Conservation (phyloP, 2,113 vertebrate species). For the Elephas maximus region DNA sequence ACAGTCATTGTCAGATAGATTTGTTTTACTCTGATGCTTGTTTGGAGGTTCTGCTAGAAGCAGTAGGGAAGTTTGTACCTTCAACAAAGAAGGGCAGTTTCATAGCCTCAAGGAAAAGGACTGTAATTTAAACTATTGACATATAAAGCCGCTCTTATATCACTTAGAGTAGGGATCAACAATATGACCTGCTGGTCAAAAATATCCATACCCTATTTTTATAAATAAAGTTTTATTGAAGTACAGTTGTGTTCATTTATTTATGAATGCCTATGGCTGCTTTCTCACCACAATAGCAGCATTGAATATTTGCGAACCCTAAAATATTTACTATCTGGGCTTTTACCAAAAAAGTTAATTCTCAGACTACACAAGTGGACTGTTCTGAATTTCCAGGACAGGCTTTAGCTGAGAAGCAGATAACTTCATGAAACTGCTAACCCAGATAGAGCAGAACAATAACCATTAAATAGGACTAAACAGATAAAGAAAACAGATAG, state of each 20-base stretch:
- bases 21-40: neutral
- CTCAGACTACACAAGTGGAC: neutral
- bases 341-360: neutral
- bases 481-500: neutral
- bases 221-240: neutral
- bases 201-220: neutral
- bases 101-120: neutral
- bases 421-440: neutral
- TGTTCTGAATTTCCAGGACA: neutral
- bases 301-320: neutral
- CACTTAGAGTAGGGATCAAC: neutral
- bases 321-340: too few relatives aligned
- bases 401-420: constrained; percentile 14
- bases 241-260: too few relatives aligned
- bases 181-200: neutral
- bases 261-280: neutral
- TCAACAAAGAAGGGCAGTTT: neutral
- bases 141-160: neutral
- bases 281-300: neutral
- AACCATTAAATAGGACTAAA: constrained; percentile 26
- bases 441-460: neutral
- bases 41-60: neutral
- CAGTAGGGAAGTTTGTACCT: neutral
- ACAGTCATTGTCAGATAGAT: neutral
- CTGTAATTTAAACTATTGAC: neutral